Percentiles rank a stretch among this genome's conserved stretches.
These are phyloP conservation scores for Cotesia vestalis DNA, from an alignment of 1,140 invertebrate species.

Conservation along the genomic window DNA sequence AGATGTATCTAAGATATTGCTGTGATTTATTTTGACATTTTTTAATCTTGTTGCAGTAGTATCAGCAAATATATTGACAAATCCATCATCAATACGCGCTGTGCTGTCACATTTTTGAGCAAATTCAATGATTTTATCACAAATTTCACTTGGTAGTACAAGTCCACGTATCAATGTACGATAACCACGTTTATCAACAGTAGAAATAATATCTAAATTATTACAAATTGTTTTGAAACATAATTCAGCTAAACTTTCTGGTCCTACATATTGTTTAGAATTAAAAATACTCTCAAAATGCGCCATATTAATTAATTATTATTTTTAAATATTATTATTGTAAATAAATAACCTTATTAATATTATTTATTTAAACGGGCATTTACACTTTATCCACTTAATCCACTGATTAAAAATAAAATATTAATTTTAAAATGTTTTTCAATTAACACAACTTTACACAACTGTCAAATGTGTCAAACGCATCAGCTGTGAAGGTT, in stretches of 20 bases:
- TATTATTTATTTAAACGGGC: not conserved
- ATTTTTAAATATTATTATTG: constrained; percentile 28
- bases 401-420: constrained; percentile 12
- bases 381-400: not conserved
- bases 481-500: constrained; percentile 40
- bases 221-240: constrained; percentile 73
- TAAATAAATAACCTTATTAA: constrained; percentile 29
- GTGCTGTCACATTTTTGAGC: constrained; percentile 68
- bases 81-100: constrained; percentile 69
- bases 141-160: constrained; percentile 75
- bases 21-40: constrained; percentile 74
- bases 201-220: constrained; percentile 71
- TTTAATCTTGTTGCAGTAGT: constrained; percentile 73
- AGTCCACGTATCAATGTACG: constrained; percentile 66
- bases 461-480: constrained; percentile 46
- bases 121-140: constrained; percentile 73
- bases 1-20: constrained; percentile 76
- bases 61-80: constrained; percentile 79
- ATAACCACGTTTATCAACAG: constrained; percentile 52
- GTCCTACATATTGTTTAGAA: constrained; percentile 52
- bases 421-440: not conserved
- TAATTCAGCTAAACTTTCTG: constrained; percentile 68
- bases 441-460: constrained; percentile 43
- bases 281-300: constrained; percentile 54
- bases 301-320: constrained; percentile 47